phyloP scores from a whole-genome alignment of 2,113 vertebrate genomes.

The Syngnathus floridae region DNA sequence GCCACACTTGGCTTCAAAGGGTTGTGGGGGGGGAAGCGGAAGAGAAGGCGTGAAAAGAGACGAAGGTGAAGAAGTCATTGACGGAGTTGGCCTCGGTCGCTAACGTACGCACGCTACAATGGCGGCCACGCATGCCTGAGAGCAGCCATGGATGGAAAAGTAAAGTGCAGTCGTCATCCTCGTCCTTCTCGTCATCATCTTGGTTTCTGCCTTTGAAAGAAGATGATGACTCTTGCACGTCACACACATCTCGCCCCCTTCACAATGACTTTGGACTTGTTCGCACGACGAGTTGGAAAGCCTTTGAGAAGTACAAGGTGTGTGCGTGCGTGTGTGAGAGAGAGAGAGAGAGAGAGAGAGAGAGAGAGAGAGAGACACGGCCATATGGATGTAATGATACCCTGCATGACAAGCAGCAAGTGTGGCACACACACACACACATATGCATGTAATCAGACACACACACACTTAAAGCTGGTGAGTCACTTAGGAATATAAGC shows the following conservation, averaged over 20 bases:
- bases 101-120: not conserved
- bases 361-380: constrained; percentile 7
- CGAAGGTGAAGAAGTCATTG: constrained; percentile 30
- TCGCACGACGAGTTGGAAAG: not conserved
- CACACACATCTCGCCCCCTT: not conserved
- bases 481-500: not conserved
- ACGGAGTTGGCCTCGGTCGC: constrained; percentile 4
- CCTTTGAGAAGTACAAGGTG: not conserved
- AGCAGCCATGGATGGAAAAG: not conserved
- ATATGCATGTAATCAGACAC: constrained; percentile 34
- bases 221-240: not conserved
- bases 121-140: too few relatives aligned
- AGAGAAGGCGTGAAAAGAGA: constrained; percentile 15
- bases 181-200: not conserved
- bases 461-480: constrained; percentile 1
- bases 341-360: constrained; percentile 2
- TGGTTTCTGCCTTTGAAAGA: not conserved
- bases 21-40: not conserved
- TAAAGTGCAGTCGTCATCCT: not conserved
- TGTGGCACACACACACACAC: constrained; percentile 32
- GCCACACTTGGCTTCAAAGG: constrained; percentile 52
- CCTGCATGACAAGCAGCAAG: constrained; percentile 46
- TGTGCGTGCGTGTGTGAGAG: constrained; percentile 5
- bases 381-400: constrained; percentile 52
- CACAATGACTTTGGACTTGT: not conserved